Evolutionary conservation across 2,797 vertebrate genomes (phyloP).

Genomic region (Fundulus diaphanus): DNA sequence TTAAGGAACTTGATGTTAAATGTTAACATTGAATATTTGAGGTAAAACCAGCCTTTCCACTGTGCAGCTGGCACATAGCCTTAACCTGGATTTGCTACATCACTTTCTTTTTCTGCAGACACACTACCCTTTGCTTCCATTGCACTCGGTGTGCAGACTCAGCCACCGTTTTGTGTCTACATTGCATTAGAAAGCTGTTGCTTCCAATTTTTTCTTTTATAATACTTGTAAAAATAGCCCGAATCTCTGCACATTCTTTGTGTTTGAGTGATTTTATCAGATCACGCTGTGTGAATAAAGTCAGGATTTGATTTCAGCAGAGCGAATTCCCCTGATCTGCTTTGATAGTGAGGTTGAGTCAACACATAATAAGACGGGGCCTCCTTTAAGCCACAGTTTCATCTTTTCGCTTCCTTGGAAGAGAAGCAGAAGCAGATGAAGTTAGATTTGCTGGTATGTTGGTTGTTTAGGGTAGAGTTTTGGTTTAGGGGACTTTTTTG

Average conservation of each 20-base stretch:
- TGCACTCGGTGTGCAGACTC: neutral
- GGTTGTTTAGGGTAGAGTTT: neutral
- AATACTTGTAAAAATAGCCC: neutral
- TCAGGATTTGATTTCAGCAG: neutral
- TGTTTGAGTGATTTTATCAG: neutral
- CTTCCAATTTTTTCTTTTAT: neutral
- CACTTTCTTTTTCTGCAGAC: neutral
- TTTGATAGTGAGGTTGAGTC: neutral
- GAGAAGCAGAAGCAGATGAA: neutral
- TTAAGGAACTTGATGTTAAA: slow-evolving; percentile 7
- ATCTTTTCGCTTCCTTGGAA: neutral
- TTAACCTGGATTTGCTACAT: neutral
- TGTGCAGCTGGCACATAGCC: neutral
- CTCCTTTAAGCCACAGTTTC: neutral
- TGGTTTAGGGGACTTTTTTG: neutral
- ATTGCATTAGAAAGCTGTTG: neutral
- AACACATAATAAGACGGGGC: neutral
- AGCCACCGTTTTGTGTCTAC: neutral
- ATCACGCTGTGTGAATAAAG: neutral
- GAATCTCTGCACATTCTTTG: neutral
- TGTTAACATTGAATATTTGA: neutral
- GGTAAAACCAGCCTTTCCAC: neutral
- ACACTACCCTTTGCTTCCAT: neutral
- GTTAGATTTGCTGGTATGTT: neutral
- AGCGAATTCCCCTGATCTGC: neutral